Conservation (phyloP, 1,140 invertebrate species). For the Tetramorium alpestre region DNA sequence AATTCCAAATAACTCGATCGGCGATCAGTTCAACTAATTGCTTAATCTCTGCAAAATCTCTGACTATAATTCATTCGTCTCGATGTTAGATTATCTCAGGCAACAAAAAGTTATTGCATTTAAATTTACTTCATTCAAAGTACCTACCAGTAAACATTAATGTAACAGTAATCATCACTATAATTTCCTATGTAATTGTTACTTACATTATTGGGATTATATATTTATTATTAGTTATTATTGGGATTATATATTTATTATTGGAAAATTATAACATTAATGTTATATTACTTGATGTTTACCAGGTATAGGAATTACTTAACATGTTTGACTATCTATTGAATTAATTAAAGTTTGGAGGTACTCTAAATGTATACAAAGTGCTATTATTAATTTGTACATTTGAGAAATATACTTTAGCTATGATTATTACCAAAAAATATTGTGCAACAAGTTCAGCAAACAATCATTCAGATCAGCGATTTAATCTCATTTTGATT, state of each 20-base stretch:
- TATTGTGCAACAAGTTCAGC: not conserved
- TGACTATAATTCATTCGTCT: not conserved
- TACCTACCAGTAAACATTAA: too few species aligned
- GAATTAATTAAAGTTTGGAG: not conserved
- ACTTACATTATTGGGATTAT: too few species aligned
- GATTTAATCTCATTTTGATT: conserved; percentile 6
- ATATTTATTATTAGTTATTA: too few species aligned
- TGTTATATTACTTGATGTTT: too few species aligned
- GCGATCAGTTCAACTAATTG: not conserved
- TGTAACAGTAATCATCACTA: too few species aligned
- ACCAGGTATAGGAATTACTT: not conserved
- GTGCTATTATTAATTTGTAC: not conserved
- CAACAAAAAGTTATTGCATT: too few species aligned
- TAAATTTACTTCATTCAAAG: too few species aligned
- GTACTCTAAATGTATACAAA: not conserved
- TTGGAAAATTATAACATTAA: too few species aligned
- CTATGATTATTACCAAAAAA: not conserved
- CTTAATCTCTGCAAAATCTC: not conserved
- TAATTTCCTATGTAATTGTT: too few species aligned
- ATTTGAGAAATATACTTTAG: not conserved
- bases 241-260: too few species aligned
- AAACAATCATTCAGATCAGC: conserved; percentile 3
- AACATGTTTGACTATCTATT: not conserved
- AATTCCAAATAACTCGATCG: not conserved
- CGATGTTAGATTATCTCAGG: not conserved